Conservation (phyloP, 2,797 vertebrate genomes). For the Falco columbarius region DNA sequence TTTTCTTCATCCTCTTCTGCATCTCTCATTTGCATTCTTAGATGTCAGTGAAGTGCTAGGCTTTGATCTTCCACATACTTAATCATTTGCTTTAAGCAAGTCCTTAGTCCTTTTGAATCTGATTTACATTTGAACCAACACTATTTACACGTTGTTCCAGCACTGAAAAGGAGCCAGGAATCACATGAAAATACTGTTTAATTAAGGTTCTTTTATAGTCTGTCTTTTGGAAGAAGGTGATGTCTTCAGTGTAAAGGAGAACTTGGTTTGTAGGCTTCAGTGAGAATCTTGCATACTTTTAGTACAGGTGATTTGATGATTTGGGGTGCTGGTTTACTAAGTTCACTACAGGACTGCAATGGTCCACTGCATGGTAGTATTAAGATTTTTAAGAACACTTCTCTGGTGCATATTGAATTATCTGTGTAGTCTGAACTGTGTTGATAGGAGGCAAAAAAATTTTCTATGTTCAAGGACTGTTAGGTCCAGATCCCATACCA, state of each 20-base stretch:
- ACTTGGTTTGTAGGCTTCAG: not conserved
- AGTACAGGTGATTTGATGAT: not conserved
- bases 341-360: not conserved
- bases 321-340: not conserved
- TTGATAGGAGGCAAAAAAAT: not conserved
- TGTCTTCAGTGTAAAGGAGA: not conserved
- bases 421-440: not conserved
- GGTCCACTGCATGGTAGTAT: not conserved
- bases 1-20: not conserved
- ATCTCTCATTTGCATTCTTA: constrained; percentile 5
- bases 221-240: not conserved
- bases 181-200: not conserved
- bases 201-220: not conserved
- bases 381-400: not conserved
- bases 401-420: not conserved
- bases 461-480: not conserved
- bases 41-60: not conserved
- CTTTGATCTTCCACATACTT: constrained; percentile 19
- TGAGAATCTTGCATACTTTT: not conserved
- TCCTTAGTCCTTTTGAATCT: not conserved
- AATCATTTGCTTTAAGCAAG: not conserved
- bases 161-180: not conserved
- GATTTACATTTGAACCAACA: not conserved
- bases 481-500: not conserved
- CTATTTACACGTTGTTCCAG: not conserved